Base-by-base conservation (phyloP, 92 coral and sea anemone genomes). In the Meandrina meandrites region DNA sequence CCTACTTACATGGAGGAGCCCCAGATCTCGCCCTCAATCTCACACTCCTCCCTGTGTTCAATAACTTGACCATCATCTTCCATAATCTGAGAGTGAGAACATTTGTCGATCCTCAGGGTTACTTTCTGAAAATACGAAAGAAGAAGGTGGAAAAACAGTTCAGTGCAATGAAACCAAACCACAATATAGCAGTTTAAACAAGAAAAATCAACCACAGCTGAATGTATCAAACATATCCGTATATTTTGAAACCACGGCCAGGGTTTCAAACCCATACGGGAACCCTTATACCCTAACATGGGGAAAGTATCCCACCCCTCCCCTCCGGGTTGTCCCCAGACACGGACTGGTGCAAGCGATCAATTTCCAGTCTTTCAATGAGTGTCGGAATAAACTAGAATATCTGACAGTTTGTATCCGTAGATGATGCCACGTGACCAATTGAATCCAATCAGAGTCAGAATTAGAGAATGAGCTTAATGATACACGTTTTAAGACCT, bases 61-160 rank as follows among this genome's bases (percentile, higher is more conserved):
- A 93, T 76, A 4, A 95, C 92, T 48, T 88, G 88, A 14, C 95
- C 98, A 40, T 91, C 84, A 64, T 95, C 96, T 66, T 89, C 96
- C 36, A 93, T 94, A 53, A 95, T 84, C 40, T 87, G 85, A 1
- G 98, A 93, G 50, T 76, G 71, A 40, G 88, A 86, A 66, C 98
- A 95, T 57, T 81, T 78, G 83, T 95, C 98, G 12, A 95, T 87
- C 67, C 92, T 89, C 58, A 95, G 42, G 12, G 87, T 89, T 40
- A 95, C 89, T 84, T 81, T 88, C 98, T 95, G 68, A 60, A 78
- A 21, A 22, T 6, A 47, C 79, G 34, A 73, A 21, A 27, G 35
- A 9, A 6, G 17, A 22, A 11, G 13, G 13, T n/a, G 3, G 9
- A 32, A 27, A 68, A 68, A 27, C 16, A 68, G 35, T 68, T 30